phyloP scores from a whole-genome alignment of 2,888 invertebrate species.

The Cerastis rubricosa region DNA sequence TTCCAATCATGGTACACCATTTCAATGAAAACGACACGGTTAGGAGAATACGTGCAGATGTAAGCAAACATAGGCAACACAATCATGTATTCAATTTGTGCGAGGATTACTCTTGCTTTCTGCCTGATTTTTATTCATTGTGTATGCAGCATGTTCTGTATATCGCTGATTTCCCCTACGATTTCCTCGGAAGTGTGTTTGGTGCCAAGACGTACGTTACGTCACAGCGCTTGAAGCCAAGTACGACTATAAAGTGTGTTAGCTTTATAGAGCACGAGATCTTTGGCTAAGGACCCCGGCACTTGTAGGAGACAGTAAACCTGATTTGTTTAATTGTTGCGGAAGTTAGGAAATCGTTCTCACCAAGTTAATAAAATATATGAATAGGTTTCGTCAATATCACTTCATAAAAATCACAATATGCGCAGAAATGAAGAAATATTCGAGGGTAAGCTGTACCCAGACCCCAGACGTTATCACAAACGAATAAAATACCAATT shows the following conservation, averaged over 20 bases:
- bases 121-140: constrained; percentile 71
- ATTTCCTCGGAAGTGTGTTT: constrained; percentile 42
- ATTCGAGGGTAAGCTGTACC: constrained; percentile 4
- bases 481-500: constrained; percentile 51
- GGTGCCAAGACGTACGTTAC: constrained; percentile 57
- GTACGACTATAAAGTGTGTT: constrained; percentile 53
- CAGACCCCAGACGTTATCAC: constrained; percentile 20
- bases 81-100: constrained; percentile 87
- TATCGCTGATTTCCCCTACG: constrained; percentile 59
- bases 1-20: constrained; percentile 78
- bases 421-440: constrained; percentile 7
- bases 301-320: constrained; percentile 38
- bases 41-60: constrained; percentile 79
- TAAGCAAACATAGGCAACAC: constrained; percentile 81
- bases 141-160: constrained; percentile 51
- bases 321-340: constrained; percentile 50
- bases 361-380: constrained; percentile 3
- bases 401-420: background rate
- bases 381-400: background rate
- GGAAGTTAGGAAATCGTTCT: constrained; percentile 9
- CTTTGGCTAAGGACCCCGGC: constrained; percentile 49
- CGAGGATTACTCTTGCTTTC: constrained; percentile 82
- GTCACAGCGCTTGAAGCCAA: constrained; percentile 50
- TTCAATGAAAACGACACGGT: constrained; percentile 83
- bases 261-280: constrained; percentile 56